Evolutionary conservation across 1,140 invertebrate species (phyloP).

Genomic region (Belonocnema kinseyi): DNA sequence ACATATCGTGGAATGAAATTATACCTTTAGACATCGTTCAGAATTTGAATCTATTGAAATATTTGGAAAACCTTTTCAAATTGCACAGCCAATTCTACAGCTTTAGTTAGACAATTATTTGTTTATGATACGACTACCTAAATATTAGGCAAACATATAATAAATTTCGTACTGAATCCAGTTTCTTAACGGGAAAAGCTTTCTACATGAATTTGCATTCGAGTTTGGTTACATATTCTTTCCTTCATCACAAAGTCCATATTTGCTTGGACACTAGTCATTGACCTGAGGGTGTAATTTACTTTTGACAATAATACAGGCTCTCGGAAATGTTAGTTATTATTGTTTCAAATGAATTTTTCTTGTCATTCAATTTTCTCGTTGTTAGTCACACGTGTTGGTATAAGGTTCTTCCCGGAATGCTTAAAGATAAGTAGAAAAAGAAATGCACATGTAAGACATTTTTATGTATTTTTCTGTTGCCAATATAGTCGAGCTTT

Average conservation of each 20-base stretch:
- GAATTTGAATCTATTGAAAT: too few relatives aligned
- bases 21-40: too few relatives aligned
- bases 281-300: background rate
- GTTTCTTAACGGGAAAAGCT: background rate
- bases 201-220: slow-evolving; percentile 4
- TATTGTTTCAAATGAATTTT: background rate
- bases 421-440: too few relatives aligned
- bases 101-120: too few relatives aligned
- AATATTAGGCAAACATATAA: background rate
- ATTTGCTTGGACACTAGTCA: background rate
- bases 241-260: background rate
- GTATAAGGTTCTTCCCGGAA: too few relatives aligned
- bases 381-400: too few relatives aligned
- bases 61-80: too few relatives aligned
- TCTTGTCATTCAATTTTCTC: background rate
- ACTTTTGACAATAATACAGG: background rate
- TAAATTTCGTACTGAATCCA: background rate
- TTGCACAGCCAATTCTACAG: too few relatives aligned
- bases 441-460: too few relatives aligned
- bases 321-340: background rate
- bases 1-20: too few relatives aligned
- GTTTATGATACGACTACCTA: background rate
- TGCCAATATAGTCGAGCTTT: too few relatives aligned
- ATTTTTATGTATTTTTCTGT: too few relatives aligned
- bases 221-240: background rate